Evolutionary conservation across 2,888 invertebrate species (phyloP).

Genomic region (Acrobasis consociella): DNA sequence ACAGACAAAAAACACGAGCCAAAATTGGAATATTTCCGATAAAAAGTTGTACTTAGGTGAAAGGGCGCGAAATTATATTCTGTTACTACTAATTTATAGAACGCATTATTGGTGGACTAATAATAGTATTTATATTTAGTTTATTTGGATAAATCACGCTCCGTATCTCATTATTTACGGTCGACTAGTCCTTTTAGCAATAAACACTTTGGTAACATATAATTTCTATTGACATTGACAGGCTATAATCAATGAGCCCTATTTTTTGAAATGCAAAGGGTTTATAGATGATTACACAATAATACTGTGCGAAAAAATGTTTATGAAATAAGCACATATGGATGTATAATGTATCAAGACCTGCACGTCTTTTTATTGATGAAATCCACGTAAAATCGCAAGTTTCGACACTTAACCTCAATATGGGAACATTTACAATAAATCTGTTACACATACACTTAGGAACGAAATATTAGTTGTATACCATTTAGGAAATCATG

Average conservation of each 20-base stretch:
- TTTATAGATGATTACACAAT: conserved; percentile 27
- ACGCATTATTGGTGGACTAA: neutral
- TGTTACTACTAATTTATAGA: conserved; percentile 32
- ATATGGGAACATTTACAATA: conserved; percentile 60
- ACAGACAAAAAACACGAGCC: neutral
- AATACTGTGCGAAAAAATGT: conserved; percentile 27
- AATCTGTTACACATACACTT: conserved; percentile 39
- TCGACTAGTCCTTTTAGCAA: neutral
- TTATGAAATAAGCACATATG: neutral
- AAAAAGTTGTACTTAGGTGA: conserved; percentile 52
- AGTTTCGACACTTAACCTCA: conserved; percentile 79
- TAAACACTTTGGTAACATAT: conserved; percentile 18
- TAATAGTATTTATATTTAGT: neutral
- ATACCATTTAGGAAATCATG: conserved; percentile 25
- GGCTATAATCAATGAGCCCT: conserved; percentile 58
- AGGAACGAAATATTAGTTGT: conserved; percentile 29
- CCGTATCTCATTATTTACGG: neutral
- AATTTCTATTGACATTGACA: conserved; percentile 59
- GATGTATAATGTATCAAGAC: neutral
- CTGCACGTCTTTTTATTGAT: conserved; percentile 34
- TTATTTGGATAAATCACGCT: conserved; percentile 1
- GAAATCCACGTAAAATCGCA: conserved; percentile 53
- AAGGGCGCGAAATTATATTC: conserved; percentile 78
- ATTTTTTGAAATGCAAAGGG: conserved; percentile 35
- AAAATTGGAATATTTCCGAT: conserved; percentile 9